Conservation (phyloP, 2,888 invertebrate genomes). For the Cybosia mesomella region DNA sequence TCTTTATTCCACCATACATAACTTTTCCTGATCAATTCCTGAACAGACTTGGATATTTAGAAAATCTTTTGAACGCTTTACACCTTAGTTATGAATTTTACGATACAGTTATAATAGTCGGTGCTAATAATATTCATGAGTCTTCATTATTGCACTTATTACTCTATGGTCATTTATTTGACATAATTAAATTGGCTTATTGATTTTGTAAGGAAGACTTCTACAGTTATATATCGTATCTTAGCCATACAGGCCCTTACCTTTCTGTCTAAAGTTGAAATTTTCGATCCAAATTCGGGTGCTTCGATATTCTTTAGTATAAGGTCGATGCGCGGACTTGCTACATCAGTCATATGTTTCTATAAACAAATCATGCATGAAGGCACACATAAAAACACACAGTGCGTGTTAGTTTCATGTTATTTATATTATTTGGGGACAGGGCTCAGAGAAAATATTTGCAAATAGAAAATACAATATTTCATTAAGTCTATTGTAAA, state of each 20-base stretch:
- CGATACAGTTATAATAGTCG: not conserved
- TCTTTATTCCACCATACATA: not conserved
- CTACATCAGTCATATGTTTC: constrained; percentile 76
- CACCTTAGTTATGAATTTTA: not conserved
- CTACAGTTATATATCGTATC: no score
- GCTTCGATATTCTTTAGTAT: constrained; percentile 76
- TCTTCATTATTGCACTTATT: not conserved
- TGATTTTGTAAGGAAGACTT: no score
- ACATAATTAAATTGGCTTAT: no score
- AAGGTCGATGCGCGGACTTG: constrained; percentile 69
- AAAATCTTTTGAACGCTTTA: not conserved
- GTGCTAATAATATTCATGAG: not conserved
- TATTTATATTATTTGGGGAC: constrained; percentile 23
- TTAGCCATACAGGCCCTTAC: constrained; percentile 71
- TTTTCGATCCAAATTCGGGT: constrained; percentile 83
- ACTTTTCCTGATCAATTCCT: not conserved
- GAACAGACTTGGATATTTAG: not conserved
- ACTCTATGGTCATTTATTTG: no score
- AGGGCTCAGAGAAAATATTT: constrained; percentile 43
- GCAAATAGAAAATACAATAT: not conserved
- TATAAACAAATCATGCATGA: constrained; percentile 82
- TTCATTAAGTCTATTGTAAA: not conserved
- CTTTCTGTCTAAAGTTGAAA: constrained; percentile 81
- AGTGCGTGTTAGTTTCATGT: constrained; percentile 68
- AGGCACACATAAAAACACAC: constrained; percentile 59